Evolutionary conservation across 2,797 vertebrate species (phyloP), one percentile per base, ranked within the genome.

Genomic region (Cryptoblepharus egeriae): DNA sequence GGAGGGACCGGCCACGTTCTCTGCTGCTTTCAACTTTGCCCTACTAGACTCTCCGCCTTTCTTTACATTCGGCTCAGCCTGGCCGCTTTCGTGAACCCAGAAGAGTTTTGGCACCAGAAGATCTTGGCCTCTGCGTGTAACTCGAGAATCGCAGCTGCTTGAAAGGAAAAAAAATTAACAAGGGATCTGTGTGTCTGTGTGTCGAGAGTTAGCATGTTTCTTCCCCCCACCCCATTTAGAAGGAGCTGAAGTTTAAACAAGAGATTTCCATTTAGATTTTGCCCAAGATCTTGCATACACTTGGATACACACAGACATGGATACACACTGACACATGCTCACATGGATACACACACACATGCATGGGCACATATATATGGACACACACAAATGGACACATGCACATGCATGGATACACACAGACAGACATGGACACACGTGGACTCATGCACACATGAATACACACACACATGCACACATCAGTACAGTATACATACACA

Each of bases 1-100:
- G 11, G 42, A 45, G 42, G 42, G 5, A 45, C 11, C 42, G 11
- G 42, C 42, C 42, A 45, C 42, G 42, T 45, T 45, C 82, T 85
- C 42, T 84, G 90, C 81, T 91, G 82, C 85, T 87, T 83, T 85
- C n/a, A 67, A 77, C 65, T 90, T 80, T 72, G 30, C 52, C 57
- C 16, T 8, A 28, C 45, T n/a, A 64, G 39, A 52, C 45, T 77
- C 64, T 24, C 28, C 55, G 52, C 81, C 84, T 68, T 6, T 71
- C 35, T 45, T 78, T 1, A 7, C 39, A 39, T 11, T 0, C 0
- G 4, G 52, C 5, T 35, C 0, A 0, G 15, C 72, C 8, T 39
- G 63, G 69, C 35, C 72, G 70, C 18, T 77, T 61, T 75, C 30
- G 24, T 0, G 0, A 0, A 0, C 39, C 0, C 6, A 60, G 67